Evolutionary conservation across 1,140 invertebrate genomes (phyloP).

Genomic region (Battus philenor): DNA sequence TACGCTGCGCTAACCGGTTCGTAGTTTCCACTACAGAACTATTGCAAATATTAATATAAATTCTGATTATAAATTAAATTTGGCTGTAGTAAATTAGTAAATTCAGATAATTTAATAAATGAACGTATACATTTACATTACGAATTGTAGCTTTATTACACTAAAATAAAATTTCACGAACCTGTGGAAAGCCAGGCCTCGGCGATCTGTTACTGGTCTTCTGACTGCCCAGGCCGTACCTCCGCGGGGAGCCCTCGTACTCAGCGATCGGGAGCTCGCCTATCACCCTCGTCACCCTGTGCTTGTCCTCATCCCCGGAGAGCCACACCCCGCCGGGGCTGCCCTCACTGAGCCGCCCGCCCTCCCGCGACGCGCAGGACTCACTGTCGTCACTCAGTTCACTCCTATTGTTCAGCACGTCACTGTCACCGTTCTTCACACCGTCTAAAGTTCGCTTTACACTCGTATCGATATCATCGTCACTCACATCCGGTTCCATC

Average conservation of each 20-base stretch:
- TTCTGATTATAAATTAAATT: no score
- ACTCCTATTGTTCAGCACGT: conserved; percentile 64
- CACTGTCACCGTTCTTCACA: conserved; percentile 70
- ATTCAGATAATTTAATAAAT: no score
- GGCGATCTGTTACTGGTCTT: conserved; percentile 53
- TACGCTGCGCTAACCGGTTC: no score
- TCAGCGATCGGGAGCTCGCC: conserved; percentile 92
- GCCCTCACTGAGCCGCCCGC: conserved; percentile 47
- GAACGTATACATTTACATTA: no score
- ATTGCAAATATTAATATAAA: no score
- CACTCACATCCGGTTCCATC: conserved; percentile 71
- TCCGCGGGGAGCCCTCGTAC: conserved; percentile 92
- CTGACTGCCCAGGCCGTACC: conserved; percentile 82
- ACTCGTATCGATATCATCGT: conserved; percentile 71
- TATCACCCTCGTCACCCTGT: conserved; percentile 86
- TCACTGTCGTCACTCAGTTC: conserved; percentile 60
- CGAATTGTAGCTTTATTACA: no score
- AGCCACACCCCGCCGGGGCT: conserved; percentile 56
- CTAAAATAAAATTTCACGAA: no score
- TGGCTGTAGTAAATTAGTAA: no score
- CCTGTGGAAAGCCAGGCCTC: conserved; percentile 75
- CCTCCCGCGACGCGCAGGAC: conserved; percentile 50
- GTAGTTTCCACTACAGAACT: no score
- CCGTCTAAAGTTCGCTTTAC: conserved; percentile 73
- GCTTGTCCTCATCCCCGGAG: conserved; percentile 73